Conservation (phyloP, 2,797 vertebrate genomes). For the Liparis tanakae region DNA sequence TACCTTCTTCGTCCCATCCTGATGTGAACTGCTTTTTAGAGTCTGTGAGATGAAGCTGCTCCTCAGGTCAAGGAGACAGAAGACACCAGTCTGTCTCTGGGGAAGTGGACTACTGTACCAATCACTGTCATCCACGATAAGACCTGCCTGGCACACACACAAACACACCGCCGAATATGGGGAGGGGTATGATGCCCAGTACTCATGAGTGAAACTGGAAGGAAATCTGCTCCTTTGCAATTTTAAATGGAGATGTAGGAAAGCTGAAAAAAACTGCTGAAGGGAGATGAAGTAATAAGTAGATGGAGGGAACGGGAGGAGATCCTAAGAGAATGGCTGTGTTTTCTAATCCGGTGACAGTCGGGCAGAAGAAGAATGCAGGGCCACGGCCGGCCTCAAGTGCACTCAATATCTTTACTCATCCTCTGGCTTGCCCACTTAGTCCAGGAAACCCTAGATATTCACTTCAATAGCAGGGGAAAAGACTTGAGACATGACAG, state of each 20-base stretch:
- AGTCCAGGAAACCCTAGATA: constrained; percentile 69
- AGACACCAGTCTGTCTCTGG: constrained; percentile 38
- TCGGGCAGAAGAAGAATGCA: constrained; percentile 67
- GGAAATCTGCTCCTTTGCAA: constrained; percentile 24
- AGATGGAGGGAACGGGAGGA: constrained; percentile 39
- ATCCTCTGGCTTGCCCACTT: constrained; percentile 69
- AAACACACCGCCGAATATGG: not conserved
- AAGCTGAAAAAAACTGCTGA: constrained; percentile 21
- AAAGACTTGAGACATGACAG: constrained; percentile 55
- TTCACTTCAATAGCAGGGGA: constrained; percentile 64
- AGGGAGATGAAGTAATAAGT: constrained; percentile 35
- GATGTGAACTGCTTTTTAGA: constrained; percentile 61
- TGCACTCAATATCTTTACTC: constrained; percentile 52
- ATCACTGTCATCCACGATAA: constrained; percentile 52
- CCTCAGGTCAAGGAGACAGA: constrained; percentile 28
- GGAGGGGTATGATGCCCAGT: constrained; percentile 9
- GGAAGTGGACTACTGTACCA: constrained; percentile 47
- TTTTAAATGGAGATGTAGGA: constrained; percentile 26
- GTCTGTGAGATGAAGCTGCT: constrained; percentile 46
- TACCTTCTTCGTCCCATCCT: constrained; percentile 28
- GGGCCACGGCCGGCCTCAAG: constrained; percentile 35
- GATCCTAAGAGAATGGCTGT: constrained; percentile 36
- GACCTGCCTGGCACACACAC: constrained; percentile 25
- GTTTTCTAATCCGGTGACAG: constrained; percentile 50
- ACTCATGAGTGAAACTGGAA: constrained; percentile 13